Base-by-base conservation (phyloP, 1,140 invertebrate species). In the Bombus impatiens region DNA sequence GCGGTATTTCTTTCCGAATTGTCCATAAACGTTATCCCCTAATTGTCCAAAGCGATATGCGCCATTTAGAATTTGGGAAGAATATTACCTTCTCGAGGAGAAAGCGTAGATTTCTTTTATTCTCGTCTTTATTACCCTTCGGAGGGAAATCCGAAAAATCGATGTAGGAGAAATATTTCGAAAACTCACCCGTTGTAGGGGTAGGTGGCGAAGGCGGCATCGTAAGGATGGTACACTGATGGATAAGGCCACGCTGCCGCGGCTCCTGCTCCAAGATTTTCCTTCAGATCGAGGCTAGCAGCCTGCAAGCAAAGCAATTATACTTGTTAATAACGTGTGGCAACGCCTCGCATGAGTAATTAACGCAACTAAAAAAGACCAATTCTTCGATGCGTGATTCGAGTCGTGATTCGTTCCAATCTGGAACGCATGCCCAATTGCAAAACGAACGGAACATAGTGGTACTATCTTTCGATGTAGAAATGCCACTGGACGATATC, bases 121-220 rank as follows among this genome's bases (percentile, higher is more conserved):
- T 13, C 13, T 28, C 28, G 5, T n/a, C 4, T 28, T 1, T 3
- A n/a, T 12, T n/a, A 5, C 28, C 59, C 12, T 62, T n/a, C 9
- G 59, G 1, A 62, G 59, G 59, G 10, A 62, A 68, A 22, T 35
- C 18, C n/a, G 18, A 25, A 22, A 68, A 15, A 18, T 67, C 35
- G 35, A 28, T 22, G 18, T 18, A 22, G 2, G 0, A 4, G 35
- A 59, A 37, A 82, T 72, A 44, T 75, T 44, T 78, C 62, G 22
- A 72, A 59, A 78, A 97, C 98, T 98, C 95, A 98, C 98, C 98
- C 98, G 95, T 98, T 98, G 95, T 98, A 98, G 86, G 98, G 97
- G 95, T 98, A 98, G 90, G 97, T 97, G 71, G 97, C 97, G 90
- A 98, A 98, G 44, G 98, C 97, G 71, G 97, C 97, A 91, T 98